Base-by-base conservation (phyloP, 1,140 invertebrate species). In the Nymphalis io region DNA sequence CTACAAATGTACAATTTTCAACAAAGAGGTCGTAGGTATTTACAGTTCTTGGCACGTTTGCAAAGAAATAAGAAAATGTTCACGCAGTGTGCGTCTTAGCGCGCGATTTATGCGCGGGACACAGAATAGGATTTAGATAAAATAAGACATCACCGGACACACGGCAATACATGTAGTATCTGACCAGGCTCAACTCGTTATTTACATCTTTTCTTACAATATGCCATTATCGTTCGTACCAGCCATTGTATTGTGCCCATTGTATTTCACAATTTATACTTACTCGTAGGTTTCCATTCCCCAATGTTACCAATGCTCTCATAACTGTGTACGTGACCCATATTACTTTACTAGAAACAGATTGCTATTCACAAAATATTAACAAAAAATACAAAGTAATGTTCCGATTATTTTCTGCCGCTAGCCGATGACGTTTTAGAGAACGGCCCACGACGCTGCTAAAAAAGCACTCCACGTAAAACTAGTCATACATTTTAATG, bases 41-140 rank as follows among this genome's bases (percentile, higher is more conserved):
- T 90, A 90, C 84, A 84, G 85, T 90, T 87, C 86, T 83, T 82
- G 85, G 88, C 88, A 90, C 86, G 88, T 87, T 80, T 88, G 75
- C 77, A 58, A 73, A 80, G 81, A 81, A 88, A 88, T 88, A 90
- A 87, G 84, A 87, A 87, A 87, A 88, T 88, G 83, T 85, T 88
- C 88, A 87, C 85, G 85, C 88, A 84, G 75, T 84, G 75, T 83
- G 84, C 84, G 85, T 82, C 80, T 87, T 87, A 85, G 81, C 69
- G 70, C 79, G 73, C 82, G 85, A 90, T 90, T 88, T 90, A 90
- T 88, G 84, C 80, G 76, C 76, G 85, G 86, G 80, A 84, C 85
- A 90, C 85, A 85, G 82, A 84, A 88, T 88, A 84, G 82, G 88
- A 86, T 90, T 88, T 90, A 87, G 83, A 83, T 85, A 87, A 85